phyloP scores from a whole-genome alignment of 2,797 vertebrate genomes.

The Mycteria americana region DNA sequence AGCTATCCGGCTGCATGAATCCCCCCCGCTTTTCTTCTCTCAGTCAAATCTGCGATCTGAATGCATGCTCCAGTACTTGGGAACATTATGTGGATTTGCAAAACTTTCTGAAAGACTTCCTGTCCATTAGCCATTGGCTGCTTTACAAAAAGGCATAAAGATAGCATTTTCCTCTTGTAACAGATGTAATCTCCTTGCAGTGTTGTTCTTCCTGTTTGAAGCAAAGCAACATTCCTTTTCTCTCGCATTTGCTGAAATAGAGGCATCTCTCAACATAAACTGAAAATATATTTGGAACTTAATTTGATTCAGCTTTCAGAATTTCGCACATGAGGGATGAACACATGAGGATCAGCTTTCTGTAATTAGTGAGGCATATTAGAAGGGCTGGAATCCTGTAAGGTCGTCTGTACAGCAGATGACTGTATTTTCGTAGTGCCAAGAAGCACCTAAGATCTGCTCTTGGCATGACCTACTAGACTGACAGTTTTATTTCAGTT shows the following conservation, averaged over 20 bases:
- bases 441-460: neutral
- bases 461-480: neutral
- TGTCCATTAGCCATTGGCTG: conserved; percentile 67
- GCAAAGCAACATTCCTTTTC: conserved; percentile 49
- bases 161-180: conserved; percentile 49
- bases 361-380: neutral
- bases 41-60: conserved; percentile 54
- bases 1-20: conserved; percentile 46
- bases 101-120: conserved; percentile 64
- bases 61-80: conserved; percentile 20
- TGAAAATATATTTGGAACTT: conserved; percentile 53
- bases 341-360: neutral
- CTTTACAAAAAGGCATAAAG: conserved; percentile 68
- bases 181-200: conserved; percentile 43
- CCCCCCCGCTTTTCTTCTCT: neutral
- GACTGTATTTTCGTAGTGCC: neutral
- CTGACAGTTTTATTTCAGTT: neutral
- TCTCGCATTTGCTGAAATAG: neutral
- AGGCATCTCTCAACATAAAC: conserved; percentile 41
- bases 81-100: conserved; percentile 67
- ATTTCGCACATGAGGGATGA: neutral
- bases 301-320: conserved; percentile 46
- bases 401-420: neutral
- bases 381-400: neutral
- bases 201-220: conserved; percentile 27